A percentile compares a stretch with the other conserved stretches of the same genome.
Conservation (phyloP, 2,113 vertebrate species). For the Mus spicilegus region DNA sequence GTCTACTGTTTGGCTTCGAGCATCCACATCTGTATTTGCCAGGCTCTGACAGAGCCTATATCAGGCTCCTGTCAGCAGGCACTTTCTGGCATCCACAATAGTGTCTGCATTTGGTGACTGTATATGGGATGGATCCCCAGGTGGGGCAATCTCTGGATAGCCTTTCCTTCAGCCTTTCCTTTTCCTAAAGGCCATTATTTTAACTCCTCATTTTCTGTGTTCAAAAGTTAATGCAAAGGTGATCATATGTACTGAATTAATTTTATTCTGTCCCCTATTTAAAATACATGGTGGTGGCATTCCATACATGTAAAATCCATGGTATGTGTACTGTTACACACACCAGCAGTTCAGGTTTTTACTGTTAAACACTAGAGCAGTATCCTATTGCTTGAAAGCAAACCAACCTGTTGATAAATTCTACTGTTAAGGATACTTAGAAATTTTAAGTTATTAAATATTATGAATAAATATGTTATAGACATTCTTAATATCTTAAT, state of each 20-base stretch:
- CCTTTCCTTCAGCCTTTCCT: too few species aligned
- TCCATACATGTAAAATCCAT: neutral
- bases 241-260: neutral
- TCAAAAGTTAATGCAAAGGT: neutral
- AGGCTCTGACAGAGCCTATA: too few species aligned
- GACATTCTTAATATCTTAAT: neutral
- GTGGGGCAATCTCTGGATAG: too few species aligned
- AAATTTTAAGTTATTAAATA: neutral
- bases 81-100: too few species aligned
- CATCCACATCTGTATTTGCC: too few species aligned
- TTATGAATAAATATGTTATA: constrained; percentile 25
- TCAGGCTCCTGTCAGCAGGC: too few species aligned
- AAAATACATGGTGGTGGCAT: neutral
- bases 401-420: neutral
- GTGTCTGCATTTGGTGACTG: too few species aligned
- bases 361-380: neutral
- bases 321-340: neutral
- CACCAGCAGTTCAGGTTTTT: neutral
- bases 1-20: too few species aligned
- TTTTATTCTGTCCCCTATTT: neutral
- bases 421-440: neutral
- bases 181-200: neutral
- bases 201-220: neutral
- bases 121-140: too few species aligned
- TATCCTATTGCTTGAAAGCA: neutral